Base-by-base conservation (phyloP, 2,888 invertebrate genomes). In the Ornithoptera alexandrae region DNA sequence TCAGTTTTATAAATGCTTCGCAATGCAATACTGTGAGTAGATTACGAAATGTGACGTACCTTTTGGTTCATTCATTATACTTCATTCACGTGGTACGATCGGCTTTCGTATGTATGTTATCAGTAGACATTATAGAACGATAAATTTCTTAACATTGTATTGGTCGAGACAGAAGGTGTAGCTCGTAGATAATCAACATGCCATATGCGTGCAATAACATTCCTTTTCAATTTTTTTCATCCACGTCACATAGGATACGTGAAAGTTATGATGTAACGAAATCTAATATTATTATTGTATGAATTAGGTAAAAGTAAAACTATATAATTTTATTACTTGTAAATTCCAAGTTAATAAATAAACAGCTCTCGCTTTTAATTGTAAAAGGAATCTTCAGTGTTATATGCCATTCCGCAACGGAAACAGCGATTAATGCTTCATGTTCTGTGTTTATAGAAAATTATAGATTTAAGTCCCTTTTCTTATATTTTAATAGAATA, bases 121-220 rank as follows among this genome's bases (percentile, higher is more conserved):
- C 62, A 62, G 20, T 17, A 3, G 18, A 10, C 61, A 46, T 20
- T 30, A 63, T 63, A 3, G 63, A 24, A 56, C 53, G 63, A 63
- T 63, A 63, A 53, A 30, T 63, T 63, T 30, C n/a, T 53, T n/a
- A n/a, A 18, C 10, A n/a, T 63, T 7, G 53, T 56, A 63, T 63
- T 63, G 63, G 63, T 42, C 53, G n/a, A 53, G n/a, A 56, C 10
- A n/a, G 53, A 22, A 56, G 63, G 63, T 30, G 53, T n/a, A 36
- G 36, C 56, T 18, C 20, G 18, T 63, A 10, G 53, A 53, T 63
- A n/a, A 17, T 15, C 15, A 46, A 12, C 53, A 53, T 15, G 30
- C 24, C 53, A 63, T 46, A 5, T 50, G 18, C 24, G n/a, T 50
- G 50, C n/a, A 20, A 62, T 8, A 62, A 46, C 22, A 42, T 17